These are phyloP conservation scores for Cliona cf. orientalis DNA, from an alignment of 37 sponge, comb jelly and placozoan genomes.

Conservation along the genomic window DNA sequence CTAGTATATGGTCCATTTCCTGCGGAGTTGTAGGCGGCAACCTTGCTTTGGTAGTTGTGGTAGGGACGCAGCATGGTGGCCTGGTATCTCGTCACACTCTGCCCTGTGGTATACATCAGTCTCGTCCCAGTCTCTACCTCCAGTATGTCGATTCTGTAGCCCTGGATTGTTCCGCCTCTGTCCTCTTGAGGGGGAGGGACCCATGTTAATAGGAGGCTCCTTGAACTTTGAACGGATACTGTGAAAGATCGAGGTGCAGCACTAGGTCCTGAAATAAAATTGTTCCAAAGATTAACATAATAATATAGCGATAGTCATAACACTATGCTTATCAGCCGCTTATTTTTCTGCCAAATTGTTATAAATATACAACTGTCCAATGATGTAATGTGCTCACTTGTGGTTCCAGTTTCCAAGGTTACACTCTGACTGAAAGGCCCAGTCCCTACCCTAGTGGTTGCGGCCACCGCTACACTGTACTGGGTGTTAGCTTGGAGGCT, in stretches of 20 bases:
- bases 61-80: conserved; percentile 29
- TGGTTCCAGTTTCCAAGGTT: neutral
- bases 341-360: too few species aligned
- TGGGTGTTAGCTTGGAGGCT: neutral
- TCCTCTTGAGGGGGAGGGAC: neutral
- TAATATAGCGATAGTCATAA: too few species aligned
- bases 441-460: conserved; percentile 1
- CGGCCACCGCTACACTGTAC: conserved; percentile 9
- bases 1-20: conserved; percentile 41
- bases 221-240: neutral
- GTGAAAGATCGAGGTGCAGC: conserved; percentile 10
- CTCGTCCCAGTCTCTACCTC: conserved; percentile 10
- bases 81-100: neutral
- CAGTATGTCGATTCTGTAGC: neutral
- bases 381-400: too few species aligned
- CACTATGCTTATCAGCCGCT: too few species aligned
- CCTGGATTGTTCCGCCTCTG: neutral
- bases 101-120: neutral
- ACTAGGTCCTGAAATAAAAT: conserved; percentile 21
- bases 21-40: conserved; percentile 33
- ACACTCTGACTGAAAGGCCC: conserved; percentile 19
- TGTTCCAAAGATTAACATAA: too few species aligned
- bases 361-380: too few species aligned
- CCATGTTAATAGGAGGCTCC: neutral
- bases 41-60: conserved; percentile 34